phyloP scores from a whole-genome alignment of 2,113 vertebrate species.

The Phainopepla nitens region DNA sequence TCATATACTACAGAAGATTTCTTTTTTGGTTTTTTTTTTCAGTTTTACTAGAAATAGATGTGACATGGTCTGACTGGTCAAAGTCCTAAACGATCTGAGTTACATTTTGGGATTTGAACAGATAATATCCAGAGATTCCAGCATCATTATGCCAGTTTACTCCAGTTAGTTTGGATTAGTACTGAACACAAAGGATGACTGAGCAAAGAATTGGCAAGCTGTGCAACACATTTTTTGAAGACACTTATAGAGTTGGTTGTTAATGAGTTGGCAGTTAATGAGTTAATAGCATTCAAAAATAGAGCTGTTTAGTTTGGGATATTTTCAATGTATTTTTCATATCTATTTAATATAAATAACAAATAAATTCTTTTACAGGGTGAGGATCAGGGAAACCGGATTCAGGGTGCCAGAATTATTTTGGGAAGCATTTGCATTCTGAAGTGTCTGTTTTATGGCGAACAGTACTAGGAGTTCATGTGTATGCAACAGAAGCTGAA shows the following conservation, averaged over 20 bases:
- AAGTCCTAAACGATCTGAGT: not conserved
- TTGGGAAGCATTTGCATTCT: not conserved
- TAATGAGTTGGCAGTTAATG: not conserved
- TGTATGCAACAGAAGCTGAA: not conserved
- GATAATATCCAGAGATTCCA: not conserved
- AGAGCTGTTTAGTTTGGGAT: accelerated
- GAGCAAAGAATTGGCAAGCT: not conserved
- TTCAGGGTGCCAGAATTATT: not conserved
- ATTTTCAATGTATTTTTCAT: not conserved
- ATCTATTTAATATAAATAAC: not conserved
- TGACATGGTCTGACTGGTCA: not conserved
- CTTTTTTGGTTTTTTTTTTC: not conserved
- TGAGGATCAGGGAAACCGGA: not conserved
- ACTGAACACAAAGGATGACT: not conserved
- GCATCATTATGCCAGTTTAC: not conserved
- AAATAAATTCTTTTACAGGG: not conserved
- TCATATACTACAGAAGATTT: not conserved
- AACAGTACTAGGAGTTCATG: not conserved
- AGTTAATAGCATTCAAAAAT: not conserved
- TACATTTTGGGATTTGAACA: not conserved
- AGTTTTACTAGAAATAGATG: not conserved
- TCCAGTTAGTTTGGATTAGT: not conserved
- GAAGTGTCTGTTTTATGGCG: not conserved
- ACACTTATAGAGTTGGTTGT: not conserved
- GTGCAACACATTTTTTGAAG: not conserved